Evolutionary conservation across 1,140 invertebrate genomes (phyloP), one percentile per base, ranked within the genome.

Genomic region (Drosophila pseudoananassae): DNA sequence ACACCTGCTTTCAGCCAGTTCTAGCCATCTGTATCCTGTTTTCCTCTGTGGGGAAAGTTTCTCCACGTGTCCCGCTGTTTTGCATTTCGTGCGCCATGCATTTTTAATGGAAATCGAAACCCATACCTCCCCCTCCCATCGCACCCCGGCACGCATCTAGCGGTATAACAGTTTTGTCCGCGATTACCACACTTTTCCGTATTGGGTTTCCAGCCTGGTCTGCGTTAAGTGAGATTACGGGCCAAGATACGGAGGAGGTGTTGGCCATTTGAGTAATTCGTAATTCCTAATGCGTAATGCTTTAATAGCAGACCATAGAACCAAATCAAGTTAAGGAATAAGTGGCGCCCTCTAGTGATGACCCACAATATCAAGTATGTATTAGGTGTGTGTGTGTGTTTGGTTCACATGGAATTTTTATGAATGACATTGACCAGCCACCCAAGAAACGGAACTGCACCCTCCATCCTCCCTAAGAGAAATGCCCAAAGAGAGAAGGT

Each of bases 361-460:
- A 85, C 81, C 82, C 68, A 85, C 63, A 77, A 81, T 56, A 31
- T 54, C 46, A 53, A 33, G 60, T 60, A 27, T 50, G 49, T 51
- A n/a, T n/a, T n/a, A n/a, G n/a, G 36, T 54, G 36, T 58, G 54
- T 57, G 23, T 50, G 38, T 56, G 52, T 59, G 58, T 72, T 60
- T 43, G 61, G 76, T 77, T 64, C 59, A 74, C 77, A 74, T 68
- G 72, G 73, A 75, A 88, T 82, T 88, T 87, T 87, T 89, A 87
- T 87, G 83, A 87, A 87, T 87, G 83, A 73, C 83, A 87, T 87
- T 87, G 83, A 87, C 66, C 78, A 58, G 54, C 66, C 66, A 66
- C 64, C 66, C 63, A 29, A 70, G 52, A 47, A 38, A 54, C 38
- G 36, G 33, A 20, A 51, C 57, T 17, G 38, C 29, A 56, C 66